Evolutionary conservation across 2,888 invertebrate genomes (phyloP), one percentile per base, ranked within the genome.

Genomic region (Thymelicus lineola): DNA sequence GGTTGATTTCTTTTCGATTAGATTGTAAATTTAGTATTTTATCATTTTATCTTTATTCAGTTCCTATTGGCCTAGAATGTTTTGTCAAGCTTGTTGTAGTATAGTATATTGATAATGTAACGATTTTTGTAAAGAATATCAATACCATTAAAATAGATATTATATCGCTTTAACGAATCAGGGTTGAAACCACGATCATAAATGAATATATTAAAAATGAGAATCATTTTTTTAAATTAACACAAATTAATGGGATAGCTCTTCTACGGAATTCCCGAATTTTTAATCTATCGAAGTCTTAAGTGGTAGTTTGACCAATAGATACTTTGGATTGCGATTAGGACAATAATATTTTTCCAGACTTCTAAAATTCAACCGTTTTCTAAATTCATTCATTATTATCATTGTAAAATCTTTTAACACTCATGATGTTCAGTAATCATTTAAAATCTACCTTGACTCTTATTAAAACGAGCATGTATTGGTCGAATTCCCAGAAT

Each of bases 121-220:
- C 80, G 83, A 85, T 85, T 88, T 67, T 74, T 77, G 75, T 79
- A 76, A 76, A 74, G 68, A 76, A 85, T 88, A 87, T 87, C 81
- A 82, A 76, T 88, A 87, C 83, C 81, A 84, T 86, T 83, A 85
- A 81, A 83, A 86, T 89, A 89, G 85, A 82, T 86, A 66, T 66
- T 55, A 81, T 89, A 91, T 90, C 85, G 91, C 92, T 92, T 92
- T 86, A 91, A 91, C 90, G 89, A 92, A 87, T 92, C 93, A 93
- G 93, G 93, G 93, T 93, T 90, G 86, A 84, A 87, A 90, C 86
- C 88, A 90, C 87, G 88, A 89, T 88, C 89, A 86, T 85, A 85
- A 86, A 84, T 83, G 80, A 82, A 82, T 86, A 82, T 85, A 82
- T 80, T 63, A 66, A 82, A 81, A 79, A 77, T 78, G 75, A 81